Evolutionary conservation across 2,888 invertebrate genomes (phyloP).

Genomic region (Ecdyonurus torrentis): DNA sequence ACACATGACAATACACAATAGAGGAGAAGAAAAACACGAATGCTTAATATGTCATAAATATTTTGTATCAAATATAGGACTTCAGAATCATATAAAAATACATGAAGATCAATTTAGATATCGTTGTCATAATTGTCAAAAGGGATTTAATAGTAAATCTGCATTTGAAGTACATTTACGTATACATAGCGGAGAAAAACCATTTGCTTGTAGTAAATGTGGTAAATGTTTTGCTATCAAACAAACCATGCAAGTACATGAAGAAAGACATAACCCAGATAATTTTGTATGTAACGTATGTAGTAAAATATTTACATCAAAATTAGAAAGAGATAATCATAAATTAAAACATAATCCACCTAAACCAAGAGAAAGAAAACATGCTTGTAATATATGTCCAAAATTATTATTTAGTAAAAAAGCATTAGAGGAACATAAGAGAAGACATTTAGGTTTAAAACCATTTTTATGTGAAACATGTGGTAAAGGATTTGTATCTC

Average conservation of each 20-base stretch:
- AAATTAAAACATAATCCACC: neutral
- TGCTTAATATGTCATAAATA: neutral
- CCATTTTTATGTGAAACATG: neutral
- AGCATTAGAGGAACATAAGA: neutral
- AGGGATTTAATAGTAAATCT: slow-evolving; percentile 2
- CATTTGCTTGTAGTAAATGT: slow-evolving; percentile 34
- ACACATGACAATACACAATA: neutral
- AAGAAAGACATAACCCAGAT: neutral
- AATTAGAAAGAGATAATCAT: neutral
- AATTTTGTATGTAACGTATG: neutral
- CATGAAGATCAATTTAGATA: neutral
- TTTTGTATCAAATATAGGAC: neutral
- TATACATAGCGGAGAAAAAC: slow-evolving; percentile 38
- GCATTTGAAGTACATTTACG: slow-evolving; percentile 2
- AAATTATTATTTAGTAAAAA: neutral
- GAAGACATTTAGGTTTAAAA: neutral
- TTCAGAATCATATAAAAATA: neutral
- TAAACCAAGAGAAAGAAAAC: neutral
- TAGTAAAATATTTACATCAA: neutral
- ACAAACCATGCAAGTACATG: neutral
- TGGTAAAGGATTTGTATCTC: neutral
- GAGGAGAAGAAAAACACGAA: neutral
- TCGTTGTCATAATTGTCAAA: neutral
- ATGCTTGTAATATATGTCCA: neutral
- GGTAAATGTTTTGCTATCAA: neutral